Evolutionary conservation across 2,888 invertebrate species (phyloP), one percentile per base, ranked within the genome.

Genomic region (Glaucopsyche alexis): DNA sequence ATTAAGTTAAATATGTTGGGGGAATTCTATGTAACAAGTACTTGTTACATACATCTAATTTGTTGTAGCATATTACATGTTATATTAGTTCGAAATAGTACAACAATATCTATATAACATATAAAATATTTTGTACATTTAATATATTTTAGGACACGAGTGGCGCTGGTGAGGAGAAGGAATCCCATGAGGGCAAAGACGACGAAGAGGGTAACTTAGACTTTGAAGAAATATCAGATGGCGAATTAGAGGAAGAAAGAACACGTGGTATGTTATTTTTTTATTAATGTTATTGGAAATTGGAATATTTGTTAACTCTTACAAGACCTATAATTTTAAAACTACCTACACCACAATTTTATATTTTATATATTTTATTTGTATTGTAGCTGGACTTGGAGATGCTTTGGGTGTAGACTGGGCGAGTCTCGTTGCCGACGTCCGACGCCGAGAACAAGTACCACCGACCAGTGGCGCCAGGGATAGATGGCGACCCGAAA

Each of bases 391-490:
- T 89, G 95, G 96, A 50, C 94, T 98, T 76, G 97, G 97, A 7
- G 98, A 98, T 87, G 97, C 97, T n/a, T 89, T 98, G 45, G 98
- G 98, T n/a, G 98, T 98, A 1, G 98, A 98, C 87, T 98, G 98
- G 98, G 96, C 97, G 13, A 97, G 97, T 84, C 93, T 98, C 67
- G 96, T 97, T 0, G 96, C 96, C 3, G 97, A 97, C 87, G 96
- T 96, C 7, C 94, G 94, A 50, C 86, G 93, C 13, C 88, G 93
- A 5, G 92, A 91, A 78, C 94, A 93, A 76, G 85, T 87, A n/a
- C 92, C 94, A 8, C 94, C 89, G 1, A 85, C 85, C 0, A 89
- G 91, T 75, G 94, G 94, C 7, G 96, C 96, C 1, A 95, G 97
- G 76, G 95, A 96, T 78, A 95, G 96, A 64, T 98, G 97, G 96